These are phyloP conservation scores for Leucophenga montana DNA, from an alignment of 2,888 invertebrate genomes.

Conservation along the genomic window DNA sequence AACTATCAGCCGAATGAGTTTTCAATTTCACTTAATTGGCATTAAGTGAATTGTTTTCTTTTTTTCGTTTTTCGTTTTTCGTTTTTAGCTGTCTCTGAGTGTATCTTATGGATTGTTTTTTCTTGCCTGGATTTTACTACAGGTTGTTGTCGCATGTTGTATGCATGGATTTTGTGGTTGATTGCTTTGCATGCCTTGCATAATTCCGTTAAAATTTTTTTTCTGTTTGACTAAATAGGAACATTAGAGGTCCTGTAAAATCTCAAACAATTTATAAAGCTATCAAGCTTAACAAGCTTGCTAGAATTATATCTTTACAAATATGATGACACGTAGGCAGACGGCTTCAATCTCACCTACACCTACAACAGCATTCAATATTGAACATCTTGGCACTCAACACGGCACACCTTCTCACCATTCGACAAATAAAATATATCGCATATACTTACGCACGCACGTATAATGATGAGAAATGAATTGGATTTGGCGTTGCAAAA, in stretches of 20 bases:
- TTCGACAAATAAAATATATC: constrained; percentile 10
- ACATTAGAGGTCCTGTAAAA: not conserved
- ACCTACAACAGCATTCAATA: no score
- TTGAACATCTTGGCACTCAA: not conserved
- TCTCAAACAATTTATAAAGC: constrained; percentile 12
- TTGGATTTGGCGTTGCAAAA: constrained; percentile 59
- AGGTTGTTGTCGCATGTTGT: not conserved
- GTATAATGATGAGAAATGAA: constrained; percentile 55
- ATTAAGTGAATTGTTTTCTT: constrained; percentile 21
- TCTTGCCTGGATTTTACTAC: not conserved
- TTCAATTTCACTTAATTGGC: constrained; percentile 33
- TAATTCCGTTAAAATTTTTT: not conserved
- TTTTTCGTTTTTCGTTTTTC: no score
- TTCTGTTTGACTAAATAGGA: not conserved
- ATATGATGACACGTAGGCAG: constrained; percentile 10
- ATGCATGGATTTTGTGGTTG: not conserved
- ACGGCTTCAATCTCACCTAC: no score
- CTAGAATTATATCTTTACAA: not conserved
- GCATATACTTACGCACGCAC: constrained; percentile 53
- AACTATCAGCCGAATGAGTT: constrained; percentile 22
- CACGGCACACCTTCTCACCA: not conserved
- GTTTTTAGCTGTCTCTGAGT: no score
- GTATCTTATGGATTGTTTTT: not conserved
- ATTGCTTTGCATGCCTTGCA: not conserved
- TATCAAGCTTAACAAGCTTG: constrained; percentile 8